Base-by-base conservation (phyloP, 2,888 invertebrate genomes). In the Ligdia adustata region DNA sequence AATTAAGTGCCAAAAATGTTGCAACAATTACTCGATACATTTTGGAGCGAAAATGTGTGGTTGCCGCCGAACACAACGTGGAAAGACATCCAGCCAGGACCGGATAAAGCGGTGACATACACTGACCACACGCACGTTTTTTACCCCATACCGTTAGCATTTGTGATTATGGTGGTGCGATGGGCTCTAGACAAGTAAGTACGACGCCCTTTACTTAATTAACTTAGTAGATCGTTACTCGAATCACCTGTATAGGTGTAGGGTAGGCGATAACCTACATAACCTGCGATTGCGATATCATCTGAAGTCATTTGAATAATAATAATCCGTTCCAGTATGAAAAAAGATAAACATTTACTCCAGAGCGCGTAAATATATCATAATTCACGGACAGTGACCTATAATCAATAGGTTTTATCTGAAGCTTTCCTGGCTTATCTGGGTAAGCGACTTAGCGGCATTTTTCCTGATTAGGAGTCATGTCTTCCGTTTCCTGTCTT, bases 1-100 rank as follows among this genome's bases (percentile, higher is more conserved):
- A 45, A 52, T 47, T 43, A 7, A 57, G 64, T 70, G 64, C 43
- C 40, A 55, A 48, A 39, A 50, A 76, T 90, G 90, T 67, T 91
- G 72, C 82, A 82, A 58, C 72, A 72, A 62, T 59, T 90, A 47
- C 72, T 92, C 57, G 81, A 89, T 57, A 74, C 72, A 52, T 95
- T 96, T 80, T 97, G 97, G 98, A 94, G 93, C 75, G 95, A 96
- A 76, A 85, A 93, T 74, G 92, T 98, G 77, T 98, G 98, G 98
- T 92, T 98, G 70, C 98, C 98, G 63, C 96, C 96, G 55, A 97
- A 97, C 81, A 93, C 93, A 59, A 96, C 96, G 66, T 98, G 98
- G 98, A 92, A 92, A 52, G 95, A 97, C 76, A 92, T 98, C 51
- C 93, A 94, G 66, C 96, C 97, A 39, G 94, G 93, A 50, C 91